phyloP scores from a whole-genome alignment of 2,797 vertebrate species.

The Euphonia xanthogaster region DNA sequence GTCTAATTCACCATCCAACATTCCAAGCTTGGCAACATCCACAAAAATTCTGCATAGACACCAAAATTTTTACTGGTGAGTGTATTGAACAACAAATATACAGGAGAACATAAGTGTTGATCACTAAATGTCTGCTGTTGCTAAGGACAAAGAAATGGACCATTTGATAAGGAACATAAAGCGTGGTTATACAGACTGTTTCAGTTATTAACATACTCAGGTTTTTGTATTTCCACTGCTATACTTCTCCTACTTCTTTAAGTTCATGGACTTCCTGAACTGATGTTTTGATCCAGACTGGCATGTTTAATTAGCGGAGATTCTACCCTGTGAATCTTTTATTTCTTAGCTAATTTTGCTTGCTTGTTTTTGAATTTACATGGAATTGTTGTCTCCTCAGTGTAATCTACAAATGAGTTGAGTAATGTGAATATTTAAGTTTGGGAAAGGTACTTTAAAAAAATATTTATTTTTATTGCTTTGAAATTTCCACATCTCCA shows the following conservation, averaged over 20 bases:
- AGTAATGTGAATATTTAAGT: neutral
- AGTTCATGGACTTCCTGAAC: neutral
- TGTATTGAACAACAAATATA: neutral
- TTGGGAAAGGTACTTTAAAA: neutral
- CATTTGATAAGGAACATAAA: neutral
- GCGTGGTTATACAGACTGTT: neutral
- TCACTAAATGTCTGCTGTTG: neutral
- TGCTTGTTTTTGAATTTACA: neutral
- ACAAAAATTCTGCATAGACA: neutral
- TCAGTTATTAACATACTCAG: neutral
- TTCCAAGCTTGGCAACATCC: neutral
- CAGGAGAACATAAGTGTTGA: neutral
- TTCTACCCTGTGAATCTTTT: neutral
- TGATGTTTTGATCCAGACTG: neutral
- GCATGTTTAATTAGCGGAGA: neutral
- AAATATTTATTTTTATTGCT: neutral
- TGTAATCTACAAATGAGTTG: neutral
- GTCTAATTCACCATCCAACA: neutral
- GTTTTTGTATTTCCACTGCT: neutral
- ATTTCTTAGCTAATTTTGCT: neutral
- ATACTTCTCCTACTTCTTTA: neutral
- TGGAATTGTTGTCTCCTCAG: neutral
- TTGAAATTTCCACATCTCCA: neutral
- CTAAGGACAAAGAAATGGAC: neutral
- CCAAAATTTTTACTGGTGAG: neutral